These are phyloP conservation scores for Pygmarrhopalites habei DNA, from an alignment of 1,140 invertebrate species.

Conservation along the genomic window DNA sequence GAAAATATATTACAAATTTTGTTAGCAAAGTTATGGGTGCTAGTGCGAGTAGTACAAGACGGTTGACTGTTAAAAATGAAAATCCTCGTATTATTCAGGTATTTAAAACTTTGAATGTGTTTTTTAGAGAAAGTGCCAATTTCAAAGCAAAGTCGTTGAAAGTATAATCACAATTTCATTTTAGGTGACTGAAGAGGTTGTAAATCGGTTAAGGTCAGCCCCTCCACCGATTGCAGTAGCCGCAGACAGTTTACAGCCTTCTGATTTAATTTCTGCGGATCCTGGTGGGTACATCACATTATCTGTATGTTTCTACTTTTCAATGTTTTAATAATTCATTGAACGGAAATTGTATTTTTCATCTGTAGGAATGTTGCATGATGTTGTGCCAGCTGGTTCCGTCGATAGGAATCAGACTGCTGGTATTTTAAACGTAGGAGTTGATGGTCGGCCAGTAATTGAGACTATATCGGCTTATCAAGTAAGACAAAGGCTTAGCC, in stretches of 20 bases:
- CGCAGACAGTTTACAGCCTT: no score
- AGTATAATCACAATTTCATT: no score
- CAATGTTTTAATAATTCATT: background rate
- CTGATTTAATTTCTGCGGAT: background rate
- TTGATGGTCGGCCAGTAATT: background rate
- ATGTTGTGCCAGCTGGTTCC: background rate
- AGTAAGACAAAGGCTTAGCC: no score
- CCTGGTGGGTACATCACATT: background rate
- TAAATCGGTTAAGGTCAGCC: background rate
- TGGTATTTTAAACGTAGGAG: background rate
- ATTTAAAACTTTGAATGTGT: background rate
- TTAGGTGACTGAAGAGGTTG: conserved; percentile 11
- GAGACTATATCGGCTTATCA: conserved; percentile 7
- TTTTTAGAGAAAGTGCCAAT: no score
- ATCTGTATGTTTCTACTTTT: background rate
- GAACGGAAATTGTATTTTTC: background rate
- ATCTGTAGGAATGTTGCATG: background rate
- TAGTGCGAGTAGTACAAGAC: conserved; percentile 1
- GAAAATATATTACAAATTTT: background rate
- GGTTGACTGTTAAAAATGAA: conserved; percentile 12
- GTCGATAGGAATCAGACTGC: background rate
- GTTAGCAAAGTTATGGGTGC: background rate
- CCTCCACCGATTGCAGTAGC: background rate
- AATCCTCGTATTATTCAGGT: conserved; percentile 5
- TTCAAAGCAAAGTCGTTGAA: no score